Conservation (phyloP, 2,797 vertebrate species). For the Amblyraja radiata region DNA sequence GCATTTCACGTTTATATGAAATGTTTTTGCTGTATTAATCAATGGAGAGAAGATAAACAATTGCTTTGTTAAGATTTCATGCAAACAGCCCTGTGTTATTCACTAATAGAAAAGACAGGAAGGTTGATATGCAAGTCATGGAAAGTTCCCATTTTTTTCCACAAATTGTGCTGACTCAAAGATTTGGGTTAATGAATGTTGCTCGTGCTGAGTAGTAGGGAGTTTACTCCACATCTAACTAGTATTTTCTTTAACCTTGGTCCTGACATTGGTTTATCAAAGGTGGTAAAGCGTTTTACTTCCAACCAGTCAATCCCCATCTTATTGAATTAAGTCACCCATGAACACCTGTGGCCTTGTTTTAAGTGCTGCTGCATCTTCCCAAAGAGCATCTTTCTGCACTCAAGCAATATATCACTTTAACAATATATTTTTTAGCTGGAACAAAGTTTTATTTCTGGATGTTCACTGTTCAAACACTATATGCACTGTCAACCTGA, state of each 20-base stretch:
- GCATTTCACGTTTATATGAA: too few species aligned
- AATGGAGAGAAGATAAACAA: too few species aligned
- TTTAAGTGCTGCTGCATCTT: background rate
- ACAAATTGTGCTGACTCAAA: background rate
- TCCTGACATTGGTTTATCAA: conserved; percentile 15
- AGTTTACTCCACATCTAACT: background rate
- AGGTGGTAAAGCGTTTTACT: background rate
- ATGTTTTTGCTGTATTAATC: background rate
- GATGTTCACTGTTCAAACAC: background rate
- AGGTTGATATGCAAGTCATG: background rate
- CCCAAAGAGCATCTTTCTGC: background rate
- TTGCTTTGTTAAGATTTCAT: background rate
- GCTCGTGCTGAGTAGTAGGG: background rate
- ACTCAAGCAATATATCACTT: background rate
- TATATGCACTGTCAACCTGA: background rate
- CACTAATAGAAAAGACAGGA: background rate
- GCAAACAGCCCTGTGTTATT: background rate
- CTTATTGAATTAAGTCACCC: background rate
- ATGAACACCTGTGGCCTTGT: conserved; percentile 10
- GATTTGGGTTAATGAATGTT: background rate
- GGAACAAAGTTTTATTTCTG: background rate
- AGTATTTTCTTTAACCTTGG: background rate
- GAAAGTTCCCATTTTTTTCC: background rate
- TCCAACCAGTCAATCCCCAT: background rate
- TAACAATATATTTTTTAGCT: background rate